Evolutionary conservation across 92 coral and sea anemone genomes (phyloP).

Genomic region (Palythoa heliodiscus): DNA sequence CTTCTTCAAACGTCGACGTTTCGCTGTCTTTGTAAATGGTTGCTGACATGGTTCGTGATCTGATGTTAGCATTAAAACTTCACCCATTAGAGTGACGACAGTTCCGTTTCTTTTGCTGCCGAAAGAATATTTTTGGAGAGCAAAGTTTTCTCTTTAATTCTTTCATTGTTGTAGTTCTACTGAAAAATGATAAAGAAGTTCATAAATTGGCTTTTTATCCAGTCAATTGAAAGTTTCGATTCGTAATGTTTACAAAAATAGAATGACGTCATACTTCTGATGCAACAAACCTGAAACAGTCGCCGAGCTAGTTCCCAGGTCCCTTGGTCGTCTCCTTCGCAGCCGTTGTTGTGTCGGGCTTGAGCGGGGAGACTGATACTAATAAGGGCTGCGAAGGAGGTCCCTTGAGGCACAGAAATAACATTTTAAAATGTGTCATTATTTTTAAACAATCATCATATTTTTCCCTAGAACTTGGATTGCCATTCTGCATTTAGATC

Average conservation of each 20-base stretch:
- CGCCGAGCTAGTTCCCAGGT: neutral
- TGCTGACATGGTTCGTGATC: conserved; percentile 29
- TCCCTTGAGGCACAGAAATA: too few species aligned
- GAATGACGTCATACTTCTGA: conserved; percentile 31
- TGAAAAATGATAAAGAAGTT: neutral
- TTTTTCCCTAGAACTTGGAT: too few species aligned
- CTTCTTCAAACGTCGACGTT: neutral
- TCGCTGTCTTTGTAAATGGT: conserved; percentile 23
- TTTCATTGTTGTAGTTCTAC: conserved; percentile 14
- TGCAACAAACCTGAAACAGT: conserved; percentile 13
- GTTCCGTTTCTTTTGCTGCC: conserved; percentile 45
- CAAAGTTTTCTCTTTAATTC: neutral
- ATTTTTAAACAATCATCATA: too few species aligned
- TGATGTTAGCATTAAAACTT: conserved; percentile 16
- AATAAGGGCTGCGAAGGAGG: too few species aligned
- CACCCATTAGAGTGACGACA: conserved; percentile 45
- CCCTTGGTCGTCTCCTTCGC: too few species aligned
- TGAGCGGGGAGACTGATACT: too few species aligned
- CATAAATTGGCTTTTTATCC: neutral
- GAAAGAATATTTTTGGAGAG: conserved; percentile 6
- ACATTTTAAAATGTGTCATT: too few species aligned
- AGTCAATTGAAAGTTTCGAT: neutral
- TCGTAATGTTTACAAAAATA: conserved; percentile 34
- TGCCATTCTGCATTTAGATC: too few species aligned
- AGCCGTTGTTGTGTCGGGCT: too few species aligned